A percentile compares a stretch with the other conserved stretches of the same genome.
Evolutionary conservation across 2,113 vertebrate species (phyloP).

Genomic region (Aspiorhynchus laticeps): DNA sequence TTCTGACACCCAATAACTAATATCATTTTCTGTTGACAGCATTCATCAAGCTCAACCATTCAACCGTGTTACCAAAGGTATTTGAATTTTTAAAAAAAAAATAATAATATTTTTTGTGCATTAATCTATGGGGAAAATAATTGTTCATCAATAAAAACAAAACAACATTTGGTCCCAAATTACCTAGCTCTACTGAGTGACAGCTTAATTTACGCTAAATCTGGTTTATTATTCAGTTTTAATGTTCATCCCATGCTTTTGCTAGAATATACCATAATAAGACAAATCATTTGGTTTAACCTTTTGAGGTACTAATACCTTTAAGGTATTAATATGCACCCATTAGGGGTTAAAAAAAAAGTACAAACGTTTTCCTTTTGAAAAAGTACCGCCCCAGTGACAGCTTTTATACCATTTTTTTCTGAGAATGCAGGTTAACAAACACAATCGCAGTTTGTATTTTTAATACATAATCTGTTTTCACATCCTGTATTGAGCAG

Average conservation of each 20-base stretch:
- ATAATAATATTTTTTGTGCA: background rate
- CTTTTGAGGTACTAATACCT: background rate
- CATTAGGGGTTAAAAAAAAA: background rate
- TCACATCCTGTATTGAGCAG: background rate
- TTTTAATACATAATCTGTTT: background rate
- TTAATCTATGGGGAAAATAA: background rate
- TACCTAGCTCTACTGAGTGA: background rate
- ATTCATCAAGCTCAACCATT: constrained; percentile 18
- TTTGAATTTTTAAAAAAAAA: background rate
- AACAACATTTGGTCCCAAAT: background rate
- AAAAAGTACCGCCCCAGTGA: too few relatives aligned
- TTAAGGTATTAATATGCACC: background rate
- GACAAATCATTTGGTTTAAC: background rate
- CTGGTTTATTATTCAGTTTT: background rate
- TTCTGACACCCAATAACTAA: background rate
- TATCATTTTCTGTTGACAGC: background rate
- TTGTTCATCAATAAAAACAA: background rate
- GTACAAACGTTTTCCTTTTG: background rate
- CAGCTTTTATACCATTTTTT: too few relatives aligned
- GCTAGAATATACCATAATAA: background rate
- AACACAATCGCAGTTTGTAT: background rate
- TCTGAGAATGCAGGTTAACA: background rate
- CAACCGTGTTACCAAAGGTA: background rate
- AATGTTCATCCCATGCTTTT: background rate
- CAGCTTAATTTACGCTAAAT: background rate